These are phyloP conservation scores for Chloroclysta siterata DNA, from an alignment of 2,888 invertebrate species.

Conservation along the genomic window DNA sequence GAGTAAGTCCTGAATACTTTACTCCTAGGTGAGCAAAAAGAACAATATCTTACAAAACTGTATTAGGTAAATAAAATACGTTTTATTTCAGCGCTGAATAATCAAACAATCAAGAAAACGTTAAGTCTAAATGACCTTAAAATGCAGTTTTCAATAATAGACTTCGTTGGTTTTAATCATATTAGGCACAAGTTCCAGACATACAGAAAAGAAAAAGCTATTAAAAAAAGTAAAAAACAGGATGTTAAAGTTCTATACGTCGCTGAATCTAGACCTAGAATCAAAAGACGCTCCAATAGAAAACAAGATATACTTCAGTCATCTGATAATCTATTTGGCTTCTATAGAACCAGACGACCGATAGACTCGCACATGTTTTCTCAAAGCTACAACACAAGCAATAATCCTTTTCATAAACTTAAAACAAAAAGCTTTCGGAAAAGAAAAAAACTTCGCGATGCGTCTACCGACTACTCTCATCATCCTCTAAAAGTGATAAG, in stretches of 20 bases:
- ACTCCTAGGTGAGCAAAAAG: no score
- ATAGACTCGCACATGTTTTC: constrained; percentile 29
- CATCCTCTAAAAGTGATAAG: constrained; percentile 16
- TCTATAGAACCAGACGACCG: constrained; percentile 36
- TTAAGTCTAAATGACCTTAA: constrained; percentile 22
- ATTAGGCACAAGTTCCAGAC: constrained; percentile 7
- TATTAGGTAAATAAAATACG: background rate
- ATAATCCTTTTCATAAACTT: constrained; percentile 33
- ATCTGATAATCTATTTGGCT: constrained; percentile 43
- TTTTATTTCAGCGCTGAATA: constrained; percentile 14
- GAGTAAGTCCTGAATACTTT: constrained; percentile 12
- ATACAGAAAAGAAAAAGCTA: constrained; percentile 5
- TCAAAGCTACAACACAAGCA: constrained; percentile 27
- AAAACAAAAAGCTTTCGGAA: constrained; percentile 18
- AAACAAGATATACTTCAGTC: constrained; percentile 9
- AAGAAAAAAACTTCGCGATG: constrained; percentile 9
- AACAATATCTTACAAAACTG: no score
- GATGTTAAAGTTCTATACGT: constrained; percentile 19
- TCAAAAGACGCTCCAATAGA: constrained; percentile 7
- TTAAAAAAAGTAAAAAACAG: constrained; percentile 8
- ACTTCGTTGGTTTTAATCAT: constrained; percentile 3
- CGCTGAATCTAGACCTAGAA: constrained; percentile 3
- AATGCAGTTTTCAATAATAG: constrained; percentile 11
- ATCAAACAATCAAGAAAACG: constrained; percentile 12
- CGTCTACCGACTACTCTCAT: constrained; percentile 6